Evolutionary conservation across 2,888 invertebrate species (phyloP), one percentile per base, ranked within the genome.

Genomic region (Euspilapteryx auroguttella): DNA sequence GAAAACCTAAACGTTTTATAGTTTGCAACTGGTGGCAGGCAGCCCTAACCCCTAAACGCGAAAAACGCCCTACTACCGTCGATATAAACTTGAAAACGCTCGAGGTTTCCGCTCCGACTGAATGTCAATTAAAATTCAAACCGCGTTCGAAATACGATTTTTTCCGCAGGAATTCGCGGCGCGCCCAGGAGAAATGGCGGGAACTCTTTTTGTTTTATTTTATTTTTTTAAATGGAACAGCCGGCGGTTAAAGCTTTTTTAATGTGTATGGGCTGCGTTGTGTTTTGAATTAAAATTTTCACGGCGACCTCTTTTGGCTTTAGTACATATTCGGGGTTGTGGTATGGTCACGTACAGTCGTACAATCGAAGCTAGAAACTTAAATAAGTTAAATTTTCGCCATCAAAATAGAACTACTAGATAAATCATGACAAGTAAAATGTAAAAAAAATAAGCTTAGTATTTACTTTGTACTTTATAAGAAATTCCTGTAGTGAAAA

Each of bases 91-190:
- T 52, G 55, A 57, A 65, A 65, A 68, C 53, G 57, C 57, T 53
- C 51, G 42, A 50, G 46, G 46, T 44, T 54, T 45, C 47, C 37
- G 37, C 44, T 49, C 49, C 53, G 54, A 47, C 53, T 64, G 65
- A 68, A 63, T 63, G 68, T 71, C 76, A 71, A 77, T 77, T 77
- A 76, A 75, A 75, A 77, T 77, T 76, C 76, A 76, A 71, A 69
- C 63, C 68, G 63, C 76, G 77, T 73, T 63, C 71, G 71, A 66
- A 75, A 73, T 71, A 69, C 75, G 75, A 75, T 75, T 75, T 75
- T 75, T 75, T 73, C 65, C 62, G 52, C 52, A 56, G 76, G 76
- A 71, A 76, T 75, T 69, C 69, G 71, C 57, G 71, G 71, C 59
- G 63, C 49, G 62, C 59, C 52, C 52, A 55, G 46, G 59, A 61